A percentile compares a stretch with the other conserved stretches of the same genome.
Evolutionary conservation across 2,113 vertebrate species (phyloP).

Genomic region (Scomber japonicus): DNA sequence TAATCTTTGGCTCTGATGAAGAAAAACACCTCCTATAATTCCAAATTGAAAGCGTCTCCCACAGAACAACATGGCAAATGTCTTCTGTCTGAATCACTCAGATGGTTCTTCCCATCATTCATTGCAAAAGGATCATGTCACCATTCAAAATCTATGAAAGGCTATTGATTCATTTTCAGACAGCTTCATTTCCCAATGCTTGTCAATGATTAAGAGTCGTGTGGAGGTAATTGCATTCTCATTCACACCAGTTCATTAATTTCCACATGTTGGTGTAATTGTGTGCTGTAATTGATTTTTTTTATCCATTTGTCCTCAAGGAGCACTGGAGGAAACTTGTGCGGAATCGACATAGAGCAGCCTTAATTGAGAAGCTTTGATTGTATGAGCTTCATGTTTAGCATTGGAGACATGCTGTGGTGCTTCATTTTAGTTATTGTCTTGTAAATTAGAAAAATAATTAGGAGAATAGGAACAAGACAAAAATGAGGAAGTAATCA

Average conservation of each 20-base stretch:
- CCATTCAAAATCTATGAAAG: slow-evolving; percentile 40
- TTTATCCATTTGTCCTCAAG: slow-evolving; percentile 38
- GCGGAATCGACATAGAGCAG: slow-evolving; percentile 29
- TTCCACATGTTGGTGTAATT: slow-evolving; percentile 43
- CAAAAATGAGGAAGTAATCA: background rate
- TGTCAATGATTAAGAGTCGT: slow-evolving; percentile 38
- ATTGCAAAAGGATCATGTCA: slow-evolving; percentile 33
- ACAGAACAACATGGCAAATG: background rate
- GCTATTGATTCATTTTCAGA: slow-evolving; percentile 37
- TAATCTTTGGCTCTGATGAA: slow-evolving; percentile 34
- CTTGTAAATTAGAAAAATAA: background rate
- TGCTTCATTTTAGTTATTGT: slow-evolving; percentile 4
- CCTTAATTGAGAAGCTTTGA: slow-evolving; percentile 29
- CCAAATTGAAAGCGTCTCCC: slow-evolving; percentile 7
- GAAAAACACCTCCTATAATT: slow-evolving; percentile 36
- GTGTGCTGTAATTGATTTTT: slow-evolving; percentile 49
- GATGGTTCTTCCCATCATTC: slow-evolving; percentile 7
- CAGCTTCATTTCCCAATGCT: slow-evolving; percentile 28
- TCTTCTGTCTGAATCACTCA: slow-evolving; percentile 1
- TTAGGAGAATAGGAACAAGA: background rate
- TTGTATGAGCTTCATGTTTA: slow-evolving; percentile 3
- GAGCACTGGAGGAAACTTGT: slow-evolving; percentile 20
- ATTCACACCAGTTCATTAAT: slow-evolving; percentile 46
- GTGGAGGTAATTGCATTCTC: slow-evolving; percentile 33
- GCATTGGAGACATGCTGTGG: background rate